Evolutionary conservation across 2,797 vertebrate genomes (phyloP), one percentile per base, ranked within the genome.

Genomic region (Platalea minor): DNA sequence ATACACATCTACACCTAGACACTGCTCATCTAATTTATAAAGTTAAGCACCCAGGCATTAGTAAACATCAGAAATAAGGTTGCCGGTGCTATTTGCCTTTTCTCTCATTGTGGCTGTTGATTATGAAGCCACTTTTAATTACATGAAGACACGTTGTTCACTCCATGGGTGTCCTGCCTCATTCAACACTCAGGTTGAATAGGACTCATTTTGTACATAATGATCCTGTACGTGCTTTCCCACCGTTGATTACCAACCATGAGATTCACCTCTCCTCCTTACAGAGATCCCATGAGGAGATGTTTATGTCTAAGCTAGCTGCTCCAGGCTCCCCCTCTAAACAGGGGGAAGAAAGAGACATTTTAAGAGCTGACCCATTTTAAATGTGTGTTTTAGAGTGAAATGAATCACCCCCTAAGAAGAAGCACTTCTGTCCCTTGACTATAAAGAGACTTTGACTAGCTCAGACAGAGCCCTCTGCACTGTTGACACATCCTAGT

Each of bases 41-140:
- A 76, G 10, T 39, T 9, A 53, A 77, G 17, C 4, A 69, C 33
- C 46, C 41, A 51, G 25, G 16, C 10, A 50, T 16, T 37, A 59
- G 24, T 46, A 76, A 84, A 33, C 11, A 46, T 5, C 25, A 91
- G 29, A 78, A 90, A 73, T 35, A 95, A 37, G 5, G 28, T 48
- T 88, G 14, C 24, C 28, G 14, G 20, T 25, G 25, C 14, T 86
- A 81, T 69, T 78, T 89, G 9, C 43, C 43, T 90, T 94, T 95
- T 61, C 19, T 81, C 17, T 35, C 9, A 8, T 59, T 81, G 59
- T 59, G 12, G 46, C 19, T 88, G 92, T 68, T 90, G 80, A 80
- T 93, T 91, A 67, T 77, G 76, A 88, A 92, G 69, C 17, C 68
- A 82, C 60, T 85, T 96, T 91, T 96, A 97, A 95, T 97, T 96